phyloP scores from a whole-genome alignment of 2,888 invertebrate genomes.

The Tholera decimalis region DNA sequence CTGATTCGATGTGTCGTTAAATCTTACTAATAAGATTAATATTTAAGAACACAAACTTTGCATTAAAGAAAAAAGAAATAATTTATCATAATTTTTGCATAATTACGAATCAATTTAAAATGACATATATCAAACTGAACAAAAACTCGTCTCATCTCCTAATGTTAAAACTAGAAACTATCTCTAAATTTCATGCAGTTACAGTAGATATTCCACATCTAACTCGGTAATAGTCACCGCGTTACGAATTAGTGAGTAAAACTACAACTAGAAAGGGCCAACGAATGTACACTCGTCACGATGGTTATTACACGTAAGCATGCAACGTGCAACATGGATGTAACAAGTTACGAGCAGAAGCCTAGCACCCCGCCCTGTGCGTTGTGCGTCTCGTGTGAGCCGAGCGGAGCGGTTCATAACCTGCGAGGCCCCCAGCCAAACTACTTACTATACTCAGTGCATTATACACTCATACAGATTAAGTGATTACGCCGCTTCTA shows the following conservation, averaged over 20 bases:
- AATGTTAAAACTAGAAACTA: constrained; percentile 80
- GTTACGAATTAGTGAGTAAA: constrained; percentile 68
- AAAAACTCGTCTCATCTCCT: constrained; percentile 70
- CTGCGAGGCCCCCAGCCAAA: constrained; percentile 49
- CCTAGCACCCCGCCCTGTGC: constrained; percentile 69
- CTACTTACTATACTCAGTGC: constrained; percentile 56
- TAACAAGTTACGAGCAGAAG: constrained; percentile 71
- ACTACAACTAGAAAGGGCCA: constrained; percentile 74
- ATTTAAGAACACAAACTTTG: constrained; percentile 41
- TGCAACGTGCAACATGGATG: constrained; percentile 71
- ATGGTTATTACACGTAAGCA: constrained; percentile 74
- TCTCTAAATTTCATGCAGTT: constrained; percentile 84
- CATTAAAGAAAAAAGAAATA: constrained; percentile 38
- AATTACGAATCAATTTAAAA: constrained; percentile 46
- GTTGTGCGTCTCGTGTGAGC: constrained; percentile 51
- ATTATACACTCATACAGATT: constrained; percentile 57
- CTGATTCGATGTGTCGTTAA: constrained; percentile 58
- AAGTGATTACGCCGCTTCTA: constrained; percentile 65
- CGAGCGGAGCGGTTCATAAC: constrained; percentile 51
- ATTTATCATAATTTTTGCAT: constrained; percentile 50
- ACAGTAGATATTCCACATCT: constrained; percentile 73
- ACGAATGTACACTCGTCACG: constrained; percentile 70
- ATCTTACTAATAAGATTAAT: constrained; percentile 30
- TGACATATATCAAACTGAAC: constrained; percentile 58
- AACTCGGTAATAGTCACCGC: constrained; percentile 67